These are phyloP conservation scores for Pleuronectes platessa DNA, from an alignment of 2,113 vertebrate genomes.

Conservation along the genomic window DNA sequence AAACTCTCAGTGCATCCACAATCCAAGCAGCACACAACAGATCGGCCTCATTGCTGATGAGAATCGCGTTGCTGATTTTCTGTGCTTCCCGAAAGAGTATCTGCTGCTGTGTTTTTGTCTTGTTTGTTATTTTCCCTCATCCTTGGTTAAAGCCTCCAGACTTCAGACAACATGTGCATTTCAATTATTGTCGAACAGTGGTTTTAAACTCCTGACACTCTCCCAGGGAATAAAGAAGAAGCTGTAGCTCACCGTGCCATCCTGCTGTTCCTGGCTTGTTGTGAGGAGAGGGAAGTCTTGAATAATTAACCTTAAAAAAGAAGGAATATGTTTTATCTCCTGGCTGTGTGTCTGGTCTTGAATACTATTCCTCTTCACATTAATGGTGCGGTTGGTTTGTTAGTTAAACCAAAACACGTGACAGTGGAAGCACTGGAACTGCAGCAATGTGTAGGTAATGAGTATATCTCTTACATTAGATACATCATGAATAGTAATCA, in stretches of 20 bases:
- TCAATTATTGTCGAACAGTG: constrained; percentile 68
- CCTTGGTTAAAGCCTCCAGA: constrained; percentile 39
- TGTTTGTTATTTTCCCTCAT: constrained; percentile 45
- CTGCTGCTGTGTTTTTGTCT: constrained; percentile 41
- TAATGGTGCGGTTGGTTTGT: neutral
- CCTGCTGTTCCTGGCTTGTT: constrained; percentile 66
- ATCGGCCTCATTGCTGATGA: constrained; percentile 54
- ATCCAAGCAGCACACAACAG: constrained; percentile 33
- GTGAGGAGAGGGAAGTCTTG: constrained; percentile 60
- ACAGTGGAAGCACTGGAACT: neutral
- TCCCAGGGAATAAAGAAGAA: constrained; percentile 68
- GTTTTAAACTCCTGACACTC: constrained; percentile 77
- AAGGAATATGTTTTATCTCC: constrained; percentile 50
- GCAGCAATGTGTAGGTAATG: neutral
- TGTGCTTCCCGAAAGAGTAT: constrained; percentile 9
- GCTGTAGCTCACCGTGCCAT: constrained; percentile 31
- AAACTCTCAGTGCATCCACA: constrained; percentile 32
- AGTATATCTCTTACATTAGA: neutral
- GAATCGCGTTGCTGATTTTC: constrained; percentile 51
- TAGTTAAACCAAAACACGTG: neutral
- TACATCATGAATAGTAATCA: neutral
- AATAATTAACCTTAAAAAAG: constrained; percentile 78
- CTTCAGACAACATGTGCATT: constrained; percentile 68
- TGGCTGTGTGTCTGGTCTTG: constrained; percentile 23
- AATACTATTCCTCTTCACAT: constrained; percentile 28